Base-by-base conservation (phyloP, 1,140 invertebrate genomes). In the Ephestia elutella region DNA sequence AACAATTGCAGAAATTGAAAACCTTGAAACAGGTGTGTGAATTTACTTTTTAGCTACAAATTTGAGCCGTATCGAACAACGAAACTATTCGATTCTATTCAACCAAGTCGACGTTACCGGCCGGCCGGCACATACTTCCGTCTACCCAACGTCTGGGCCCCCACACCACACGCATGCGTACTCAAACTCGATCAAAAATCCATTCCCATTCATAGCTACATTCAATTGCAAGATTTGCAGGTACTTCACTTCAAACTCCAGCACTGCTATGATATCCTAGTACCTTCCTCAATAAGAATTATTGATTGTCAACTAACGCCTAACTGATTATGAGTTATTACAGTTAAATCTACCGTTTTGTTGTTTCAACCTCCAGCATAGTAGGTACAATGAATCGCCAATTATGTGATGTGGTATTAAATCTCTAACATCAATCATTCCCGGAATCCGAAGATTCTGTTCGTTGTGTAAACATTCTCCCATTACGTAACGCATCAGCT, bases 151-250 rank as follows among this genome's bases (percentile, higher is more conserved):
- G 54, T 57, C 49, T 56, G 54, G 49, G 25, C 30, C 56, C 32
- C 30, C 15, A 50, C 8, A 25, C 18, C 32, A 15, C 18, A 57
- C 63, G 63, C 63, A 65, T 65, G 63, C 63, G 63, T 51, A 15
- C 9, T 32, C n/a, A 21, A 13, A 49, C 49, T 10, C 58, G 48
- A 57, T 57, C 59, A 57, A 60, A 65, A 65, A 65, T 65, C 63
- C 51, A 65, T 63, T 54, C 56, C 53, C 61, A 63, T 65, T 65
- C 63, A 65, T 53, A 25, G 20, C 48, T 50, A 35, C 19, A 53
- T 53, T 53, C 13, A 44, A 13, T 44, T 13, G 25, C 51, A 56
- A 20, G 11, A 38, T 35, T 51, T 35, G 51, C 4, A 53, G 19
- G 20, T 25, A 53, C 19, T 38, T 49, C 30, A 32, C 30, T 32